A percentile compares a stretch with the other conserved stretches of the same genome.
phyloP scores from a whole-genome alignment of 2,113 vertebrate species.

The Desmodus rotundus region DNA sequence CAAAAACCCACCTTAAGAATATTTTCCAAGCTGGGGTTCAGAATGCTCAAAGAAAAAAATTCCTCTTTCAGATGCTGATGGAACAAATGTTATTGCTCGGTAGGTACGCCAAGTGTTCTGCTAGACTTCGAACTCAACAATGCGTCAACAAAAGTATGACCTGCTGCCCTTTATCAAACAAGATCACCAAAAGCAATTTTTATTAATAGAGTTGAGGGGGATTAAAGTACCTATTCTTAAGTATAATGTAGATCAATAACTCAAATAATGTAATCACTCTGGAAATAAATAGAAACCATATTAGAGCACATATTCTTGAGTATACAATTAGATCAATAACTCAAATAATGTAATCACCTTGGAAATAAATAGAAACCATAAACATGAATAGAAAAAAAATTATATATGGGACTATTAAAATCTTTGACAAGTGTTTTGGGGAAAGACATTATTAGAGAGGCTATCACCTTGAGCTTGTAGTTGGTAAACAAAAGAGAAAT shows the following conservation, averaged over 20 bases:
- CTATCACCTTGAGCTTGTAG: not conserved
- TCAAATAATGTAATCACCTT: not conserved
- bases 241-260: not conserved
- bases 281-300: not conserved
- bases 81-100: not conserved
- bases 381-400: not conserved
- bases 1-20: not conserved
- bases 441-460: not conserved
- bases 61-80: not conserved
- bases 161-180: not conserved
- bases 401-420: not conserved
- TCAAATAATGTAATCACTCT: not conserved
- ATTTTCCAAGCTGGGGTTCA: not conserved
- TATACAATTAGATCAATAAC: not conserved
- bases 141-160: not conserved
- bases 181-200: not conserved
- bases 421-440: not conserved
- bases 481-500: not conserved
- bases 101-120: not conserved
- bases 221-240: not conserved
- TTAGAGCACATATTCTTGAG: not conserved
- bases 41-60: not conserved
- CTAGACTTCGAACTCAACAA: not conserved
- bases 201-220: not conserved
- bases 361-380: not conserved